phyloP scores from a whole-genome alignment of 1,140 invertebrate genomes.

The Battus philenor region DNA sequence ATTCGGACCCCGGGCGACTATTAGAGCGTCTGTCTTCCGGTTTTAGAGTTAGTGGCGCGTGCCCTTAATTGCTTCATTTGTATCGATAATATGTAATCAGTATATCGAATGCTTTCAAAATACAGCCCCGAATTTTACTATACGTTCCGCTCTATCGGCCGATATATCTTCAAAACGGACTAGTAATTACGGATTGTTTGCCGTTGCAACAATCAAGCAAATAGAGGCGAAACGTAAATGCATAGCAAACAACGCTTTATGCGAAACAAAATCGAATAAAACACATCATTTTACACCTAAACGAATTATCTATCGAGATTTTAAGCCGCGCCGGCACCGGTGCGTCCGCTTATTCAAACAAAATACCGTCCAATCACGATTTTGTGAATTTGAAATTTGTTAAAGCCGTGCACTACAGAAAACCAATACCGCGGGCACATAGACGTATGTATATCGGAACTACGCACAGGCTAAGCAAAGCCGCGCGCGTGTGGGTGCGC shows the following conservation, averaged over 20 bases:
- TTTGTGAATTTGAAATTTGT: constrained; percentile 75
- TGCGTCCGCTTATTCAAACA: constrained; percentile 68
- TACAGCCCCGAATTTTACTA: constrained; percentile 11
- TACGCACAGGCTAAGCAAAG: constrained; percentile 70
- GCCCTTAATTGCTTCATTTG: constrained; percentile 71
- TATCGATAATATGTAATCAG: constrained; percentile 38
- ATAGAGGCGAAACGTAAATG: constrained; percentile 25
- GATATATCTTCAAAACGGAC: constrained; percentile 16
- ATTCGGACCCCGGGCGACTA: constrained; percentile 62
- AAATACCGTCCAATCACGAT: constrained; percentile 73
- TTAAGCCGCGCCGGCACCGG: constrained; percentile 44
- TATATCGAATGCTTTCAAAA: constrained; percentile 5
- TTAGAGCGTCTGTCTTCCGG: constrained; percentile 71
- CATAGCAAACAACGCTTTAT: constrained; percentile 41
- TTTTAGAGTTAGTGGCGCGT: constrained; percentile 56
- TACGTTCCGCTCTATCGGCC: constrained; percentile 1
- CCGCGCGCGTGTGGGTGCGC: constrained; percentile 36
- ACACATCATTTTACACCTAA: constrained; percentile 65
- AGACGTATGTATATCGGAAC: constrained; percentile 54
- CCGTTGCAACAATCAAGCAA: constrained; percentile 25
- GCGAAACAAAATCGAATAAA: constrained; percentile 59
- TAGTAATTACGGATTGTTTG: constrained; percentile 29
- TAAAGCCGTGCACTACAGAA: constrained; percentile 70
- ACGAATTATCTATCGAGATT: constrained; percentile 65
- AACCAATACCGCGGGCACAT: constrained; percentile 65